Evolutionary conservation across 2,113 vertebrate genomes (phyloP).

Genomic region (Dipodomys ordii): DNA sequence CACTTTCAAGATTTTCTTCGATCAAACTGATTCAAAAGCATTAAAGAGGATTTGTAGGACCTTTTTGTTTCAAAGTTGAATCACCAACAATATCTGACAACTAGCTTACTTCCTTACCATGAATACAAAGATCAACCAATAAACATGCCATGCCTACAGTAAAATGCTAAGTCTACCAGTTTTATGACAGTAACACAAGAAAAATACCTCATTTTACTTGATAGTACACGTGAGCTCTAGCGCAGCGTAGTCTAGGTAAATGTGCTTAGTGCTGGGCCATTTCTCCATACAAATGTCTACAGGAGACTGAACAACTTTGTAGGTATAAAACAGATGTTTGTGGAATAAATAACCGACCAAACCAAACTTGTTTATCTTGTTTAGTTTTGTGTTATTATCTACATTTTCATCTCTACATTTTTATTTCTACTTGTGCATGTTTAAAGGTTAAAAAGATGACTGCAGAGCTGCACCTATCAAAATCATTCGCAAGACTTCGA

Average conservation of each 20-base stretch:
- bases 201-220: constrained; percentile 26
- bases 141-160: background rate
- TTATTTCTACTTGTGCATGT: background rate
- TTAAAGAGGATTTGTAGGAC: constrained; percentile 37
- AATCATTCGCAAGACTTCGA: constrained; percentile 40
- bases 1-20: constrained; percentile 40
- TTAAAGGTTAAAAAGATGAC: constrained; percentile 43
- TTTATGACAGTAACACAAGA: background rate
- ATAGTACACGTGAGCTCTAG: background rate
- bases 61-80: constrained; percentile 50
- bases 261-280: background rate
- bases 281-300: background rate
- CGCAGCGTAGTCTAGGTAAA: background rate
- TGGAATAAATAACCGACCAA: constrained; percentile 31
- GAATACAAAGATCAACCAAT: constrained; percentile 40
- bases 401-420: constrained; percentile 46
- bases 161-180: constrained; percentile 18
- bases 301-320: background rate
- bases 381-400: background rate
- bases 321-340: background rate
- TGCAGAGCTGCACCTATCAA: background rate
- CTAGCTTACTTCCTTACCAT: constrained; percentile 20
- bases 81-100: constrained; percentile 20
- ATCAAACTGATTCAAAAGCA: constrained; percentile 34
- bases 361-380: background rate